These are phyloP conservation scores for Pachyramphus minor DNA, from an alignment of 2,113 vertebrate genomes.

Conservation along the genomic window DNA sequence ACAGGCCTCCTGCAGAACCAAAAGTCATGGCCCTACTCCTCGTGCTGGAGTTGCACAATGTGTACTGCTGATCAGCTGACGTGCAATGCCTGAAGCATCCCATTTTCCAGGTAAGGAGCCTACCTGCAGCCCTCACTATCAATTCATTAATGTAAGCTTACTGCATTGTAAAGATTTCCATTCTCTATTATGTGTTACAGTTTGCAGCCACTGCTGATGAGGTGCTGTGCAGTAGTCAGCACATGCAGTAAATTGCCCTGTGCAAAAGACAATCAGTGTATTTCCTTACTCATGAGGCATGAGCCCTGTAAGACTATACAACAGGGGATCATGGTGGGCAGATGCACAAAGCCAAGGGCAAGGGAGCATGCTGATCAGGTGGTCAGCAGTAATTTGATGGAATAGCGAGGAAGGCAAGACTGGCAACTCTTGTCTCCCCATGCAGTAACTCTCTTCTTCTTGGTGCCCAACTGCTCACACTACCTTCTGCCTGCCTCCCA, in stretches of 20 bases:
- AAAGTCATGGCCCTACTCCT: neutral
- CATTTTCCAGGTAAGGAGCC: neutral
- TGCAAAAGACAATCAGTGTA: neutral
- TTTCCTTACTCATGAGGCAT: neutral
- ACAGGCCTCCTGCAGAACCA: neutral
- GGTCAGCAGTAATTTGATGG: neutral
- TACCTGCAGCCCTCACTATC: neutral
- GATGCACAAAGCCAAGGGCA: neutral
- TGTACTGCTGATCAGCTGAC: neutral
- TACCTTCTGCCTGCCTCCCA: neutral
- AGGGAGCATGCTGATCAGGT: neutral
- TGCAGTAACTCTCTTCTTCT: neutral
- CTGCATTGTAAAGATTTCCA: neutral
- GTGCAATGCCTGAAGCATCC: neutral
- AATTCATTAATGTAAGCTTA: neutral
- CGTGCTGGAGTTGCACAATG: neutral
- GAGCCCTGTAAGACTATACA: neutral
- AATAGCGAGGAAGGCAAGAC: neutral
- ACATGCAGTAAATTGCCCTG: neutral
- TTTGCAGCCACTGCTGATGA: neutral
- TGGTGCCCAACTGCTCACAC: neutral
- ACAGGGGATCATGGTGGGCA: neutral
- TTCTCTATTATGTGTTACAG: neutral
- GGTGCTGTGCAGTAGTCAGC: neutral
- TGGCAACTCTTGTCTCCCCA: neutral